Conservation (phyloP, 1,140 invertebrate genomes). For the Hyles vespertilio region DNA sequence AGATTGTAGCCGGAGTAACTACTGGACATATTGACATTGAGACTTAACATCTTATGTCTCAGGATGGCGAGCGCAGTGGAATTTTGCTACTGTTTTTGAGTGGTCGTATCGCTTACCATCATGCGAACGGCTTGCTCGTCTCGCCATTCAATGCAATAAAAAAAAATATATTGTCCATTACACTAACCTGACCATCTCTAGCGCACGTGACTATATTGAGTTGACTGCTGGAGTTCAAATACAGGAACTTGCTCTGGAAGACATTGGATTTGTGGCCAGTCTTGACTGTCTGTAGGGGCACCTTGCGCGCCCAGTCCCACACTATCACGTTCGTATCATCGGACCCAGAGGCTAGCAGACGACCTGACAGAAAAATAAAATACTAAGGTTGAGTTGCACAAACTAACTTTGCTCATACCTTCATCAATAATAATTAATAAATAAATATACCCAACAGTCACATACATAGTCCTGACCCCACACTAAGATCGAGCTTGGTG, state of each 20-base stretch:
- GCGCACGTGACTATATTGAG: conserved; percentile 91
- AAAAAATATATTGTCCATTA: no score
- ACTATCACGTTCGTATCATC: conserved; percentile 91
- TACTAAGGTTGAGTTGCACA: neutral
- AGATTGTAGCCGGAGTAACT: no score
- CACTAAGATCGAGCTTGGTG: no score
- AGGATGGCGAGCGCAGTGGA: no score
- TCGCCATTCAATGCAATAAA: no score
- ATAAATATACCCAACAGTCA: neutral
- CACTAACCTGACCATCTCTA: conserved; percentile 89
- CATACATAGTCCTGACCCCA: no score
- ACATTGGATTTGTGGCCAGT: conserved; percentile 92
- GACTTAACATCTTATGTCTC: no score
- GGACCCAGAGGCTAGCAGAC: conserved; percentile 89
- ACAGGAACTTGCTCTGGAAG: conserved; percentile 88
- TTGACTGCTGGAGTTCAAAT: conserved; percentile 79
- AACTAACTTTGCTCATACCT: neutral
- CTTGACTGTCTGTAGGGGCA: conserved; percentile 79
- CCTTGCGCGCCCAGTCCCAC: conserved; percentile 92
- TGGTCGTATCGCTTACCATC: no score
- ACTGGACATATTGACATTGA: no score
- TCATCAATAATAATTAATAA: no score
- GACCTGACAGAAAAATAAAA: conserved; percentile 70
- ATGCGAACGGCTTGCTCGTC: no score
- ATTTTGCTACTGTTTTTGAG: no score